These are phyloP conservation scores for Glaucidium brasilianum DNA, from an alignment of 2,113 vertebrate genomes.

Conservation along the genomic window DNA sequence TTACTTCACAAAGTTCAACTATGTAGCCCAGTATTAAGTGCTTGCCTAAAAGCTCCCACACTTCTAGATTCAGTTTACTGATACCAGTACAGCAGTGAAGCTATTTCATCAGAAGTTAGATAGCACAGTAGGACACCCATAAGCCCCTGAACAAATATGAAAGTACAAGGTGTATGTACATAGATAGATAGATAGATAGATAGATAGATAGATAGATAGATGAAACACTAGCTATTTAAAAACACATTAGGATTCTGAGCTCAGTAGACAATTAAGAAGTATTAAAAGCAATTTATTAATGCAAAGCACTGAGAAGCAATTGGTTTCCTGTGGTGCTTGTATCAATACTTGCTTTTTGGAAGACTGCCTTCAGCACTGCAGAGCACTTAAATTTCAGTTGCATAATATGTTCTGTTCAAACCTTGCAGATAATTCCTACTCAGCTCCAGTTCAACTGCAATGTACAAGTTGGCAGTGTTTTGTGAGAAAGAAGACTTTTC, in stretches of 20 bases:
- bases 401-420: not conserved
- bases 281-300: constrained; percentile 43
- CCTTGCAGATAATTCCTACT: not conserved
- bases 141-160: not conserved
- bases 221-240: not conserved
- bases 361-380: not conserved
- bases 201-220: not conserved
- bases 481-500: no score
- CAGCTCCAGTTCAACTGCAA: not conserved
- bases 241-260: not conserved
- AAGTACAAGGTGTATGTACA: not conserved
- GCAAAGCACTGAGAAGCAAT: not conserved
- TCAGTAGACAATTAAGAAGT: not conserved
- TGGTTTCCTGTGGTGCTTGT: not conserved
- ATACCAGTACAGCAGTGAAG: not conserved
- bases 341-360: not conserved
- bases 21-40: not conserved
- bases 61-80: not conserved
- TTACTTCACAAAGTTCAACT: not conserved
- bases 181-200: not conserved
- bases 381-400: not conserved
- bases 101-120: not conserved
- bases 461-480: not conserved
- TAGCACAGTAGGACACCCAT: not conserved
- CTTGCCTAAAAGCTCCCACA: not conserved